Conservation (phyloP, 1,140 invertebrate genomes). For the Eumaeus atala region DNA sequence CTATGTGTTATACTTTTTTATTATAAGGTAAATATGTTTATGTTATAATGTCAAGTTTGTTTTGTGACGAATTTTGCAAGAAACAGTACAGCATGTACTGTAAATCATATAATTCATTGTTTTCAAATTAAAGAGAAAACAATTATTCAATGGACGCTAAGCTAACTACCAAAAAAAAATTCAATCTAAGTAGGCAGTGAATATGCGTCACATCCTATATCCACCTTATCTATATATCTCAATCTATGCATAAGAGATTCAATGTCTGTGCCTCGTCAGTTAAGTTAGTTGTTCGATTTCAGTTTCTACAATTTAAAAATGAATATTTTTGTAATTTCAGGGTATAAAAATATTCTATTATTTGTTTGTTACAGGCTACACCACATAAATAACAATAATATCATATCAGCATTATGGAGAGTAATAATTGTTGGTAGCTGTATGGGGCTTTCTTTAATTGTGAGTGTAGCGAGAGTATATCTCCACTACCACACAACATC, state of each 20-base stretch:
- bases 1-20: slow-evolving; percentile 90
- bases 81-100: too few species aligned
- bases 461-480: slow-evolving; percentile 85
- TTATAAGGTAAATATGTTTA: slow-evolving; percentile 87
- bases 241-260: too few species aligned
- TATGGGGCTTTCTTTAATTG: slow-evolving; percentile 76
- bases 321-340: neutral
- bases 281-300: neutral
- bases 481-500: slow-evolving; percentile 89
- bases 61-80: too few species aligned
- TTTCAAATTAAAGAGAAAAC: too few species aligned
- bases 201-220: too few species aligned
- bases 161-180: too few species aligned
- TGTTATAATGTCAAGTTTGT: neutral
- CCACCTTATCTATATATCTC: too few species aligned
- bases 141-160: too few species aligned
- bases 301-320: neutral
- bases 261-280: too few species aligned
- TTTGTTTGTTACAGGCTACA: slow-evolving; percentile 78
- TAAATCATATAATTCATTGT: too few species aligned
- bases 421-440: slow-evolving; percentile 79
- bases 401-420: slow-evolving; percentile 85
- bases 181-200: too few species aligned
- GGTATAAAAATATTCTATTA: neutral
- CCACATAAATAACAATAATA: slow-evolving; percentile 84